These are phyloP conservation scores for Dryas iulia DNA, from an alignment of 1,140 invertebrate genomes.

Conservation along the genomic window DNA sequence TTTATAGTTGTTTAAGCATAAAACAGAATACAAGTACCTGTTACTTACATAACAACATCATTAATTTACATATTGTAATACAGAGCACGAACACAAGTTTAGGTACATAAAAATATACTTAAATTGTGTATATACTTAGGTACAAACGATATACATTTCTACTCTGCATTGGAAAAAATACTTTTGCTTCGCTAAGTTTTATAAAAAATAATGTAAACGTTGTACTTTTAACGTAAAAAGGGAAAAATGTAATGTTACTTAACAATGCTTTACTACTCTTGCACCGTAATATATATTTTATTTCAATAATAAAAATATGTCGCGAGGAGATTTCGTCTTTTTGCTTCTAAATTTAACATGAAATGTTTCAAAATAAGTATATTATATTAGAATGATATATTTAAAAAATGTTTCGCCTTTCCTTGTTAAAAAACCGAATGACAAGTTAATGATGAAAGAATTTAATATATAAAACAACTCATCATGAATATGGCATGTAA, in stretches of 20 bases:
- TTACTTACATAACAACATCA: constrained; percentile 7
- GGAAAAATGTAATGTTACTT: neutral
- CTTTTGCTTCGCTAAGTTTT: neutral
- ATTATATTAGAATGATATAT: neutral
- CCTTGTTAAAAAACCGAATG: no score
- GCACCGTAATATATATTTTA: neutral
- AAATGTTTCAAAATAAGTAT: neutral
- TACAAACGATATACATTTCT: neutral
- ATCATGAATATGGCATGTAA: no score
- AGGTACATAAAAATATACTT: neutral
- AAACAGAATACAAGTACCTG: neutral
- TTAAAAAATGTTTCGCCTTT: no score
- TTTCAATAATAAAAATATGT: neutral
- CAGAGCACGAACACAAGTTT: neutral
- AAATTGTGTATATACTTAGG: neutral
- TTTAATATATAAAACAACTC: no score
- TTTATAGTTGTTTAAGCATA: constrained; percentile 1
- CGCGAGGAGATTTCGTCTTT: neutral
- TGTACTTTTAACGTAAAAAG: neutral
- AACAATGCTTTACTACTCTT: neutral
- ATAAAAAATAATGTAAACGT: neutral
- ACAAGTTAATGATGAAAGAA: no score
- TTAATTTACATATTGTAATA: constrained; percentile 17
- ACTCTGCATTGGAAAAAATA: neutral
- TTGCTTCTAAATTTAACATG: neutral